A percentile compares a stretch with the other conserved stretches of the same genome.
These are phyloP conservation scores for Penaeus indicus DNA, from an alignment of 1,140 invertebrate genomes.

Conservation along the genomic window DNA sequence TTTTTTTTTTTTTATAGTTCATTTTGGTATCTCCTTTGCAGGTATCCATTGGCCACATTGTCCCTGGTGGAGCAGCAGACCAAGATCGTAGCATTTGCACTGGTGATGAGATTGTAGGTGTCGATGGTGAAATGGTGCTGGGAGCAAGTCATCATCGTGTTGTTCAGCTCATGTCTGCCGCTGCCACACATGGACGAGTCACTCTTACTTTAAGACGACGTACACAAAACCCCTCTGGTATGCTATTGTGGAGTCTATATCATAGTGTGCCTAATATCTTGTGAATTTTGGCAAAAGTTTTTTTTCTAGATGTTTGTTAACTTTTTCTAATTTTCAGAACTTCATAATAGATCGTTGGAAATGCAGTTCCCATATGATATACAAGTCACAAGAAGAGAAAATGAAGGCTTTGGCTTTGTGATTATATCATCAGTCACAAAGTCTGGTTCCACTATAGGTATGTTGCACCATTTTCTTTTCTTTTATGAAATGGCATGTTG, in stretches of 20 bases:
- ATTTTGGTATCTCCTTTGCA: constrained; percentile 67
- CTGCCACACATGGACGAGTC: constrained; percentile 83
- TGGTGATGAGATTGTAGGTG: constrained; percentile 91
- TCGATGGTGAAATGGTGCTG: constrained; percentile 85
- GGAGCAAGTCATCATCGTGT: constrained; percentile 91
- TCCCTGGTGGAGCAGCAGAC: constrained; percentile 91
- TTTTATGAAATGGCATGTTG: neutral
- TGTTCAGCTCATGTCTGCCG: constrained; percentile 89
- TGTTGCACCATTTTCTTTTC: neutral
- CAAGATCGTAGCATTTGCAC: constrained; percentile 86
- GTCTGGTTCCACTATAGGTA: constrained; percentile 92
- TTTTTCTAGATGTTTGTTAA: neutral
- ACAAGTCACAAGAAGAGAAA: constrained; percentile 88
- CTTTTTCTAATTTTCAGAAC: constrained; percentile 66
- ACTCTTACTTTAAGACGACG: constrained; percentile 79
- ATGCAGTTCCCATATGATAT: constrained; percentile 81
- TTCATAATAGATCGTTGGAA: constrained; percentile 66
- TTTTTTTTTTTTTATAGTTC: constrained; percentile 26
- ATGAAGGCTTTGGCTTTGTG: constrained; percentile 98
- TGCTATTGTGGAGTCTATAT: neutral
- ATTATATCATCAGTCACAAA: constrained; percentile 97
- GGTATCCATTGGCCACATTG: constrained; percentile 94
- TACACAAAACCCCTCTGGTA: constrained; percentile 69
- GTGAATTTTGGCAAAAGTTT: no score
- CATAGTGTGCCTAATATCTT: no score